Evolutionary conservation across 2,888 invertebrate genomes (phyloP), one percentile per base, ranked within the genome.

Genomic region (Isoperla grammatica): DNA sequence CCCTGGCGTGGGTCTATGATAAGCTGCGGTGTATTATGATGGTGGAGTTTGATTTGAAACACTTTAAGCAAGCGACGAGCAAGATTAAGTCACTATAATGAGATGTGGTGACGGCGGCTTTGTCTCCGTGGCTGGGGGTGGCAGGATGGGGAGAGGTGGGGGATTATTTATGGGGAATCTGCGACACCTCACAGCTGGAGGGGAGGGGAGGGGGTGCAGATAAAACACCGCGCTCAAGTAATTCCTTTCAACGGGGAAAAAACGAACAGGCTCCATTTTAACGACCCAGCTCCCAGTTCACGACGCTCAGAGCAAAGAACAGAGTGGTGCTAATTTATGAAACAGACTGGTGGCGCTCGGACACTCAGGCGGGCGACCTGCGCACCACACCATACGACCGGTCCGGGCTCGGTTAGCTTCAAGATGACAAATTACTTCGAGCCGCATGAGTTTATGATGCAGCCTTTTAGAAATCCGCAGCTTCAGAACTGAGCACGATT

Each of bases 101-200:
- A 53, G 53, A 53, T 53, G 53, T 53, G 53, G 53, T 39, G 53
- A 53, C 53, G 37, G 53, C 15, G 37, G 39, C 53, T 53, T 53
- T 37, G 39, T 15, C 17, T 15, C 37, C 39, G 37, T 11, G 53
- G 37, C 29, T 29, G 29, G 29, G 17, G 50, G 29, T 22, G 35
- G 29, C 4, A 23, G 49, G 35, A 4, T 9, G 8, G 23, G 35
- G 49, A n/a, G 15, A 29, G 12, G 49, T 22, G 15, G 22, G 48
- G 22, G 49, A 29, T 50, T 13, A 50, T 50, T 50, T 50, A 50
- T 50, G 49, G 49, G 13, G 49, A 29, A 23, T 23, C 15, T 23
- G 29, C 29, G 49, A 35, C 39, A 53, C 19, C 39, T 37, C 39
- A 37, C 53, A 53, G 53, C 53, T 53, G 53, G 53, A 37, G 37